Evolutionary conservation across 2,797 vertebrate genomes (phyloP).

Genomic region (Petrocephalus schoutedeni): DNA sequence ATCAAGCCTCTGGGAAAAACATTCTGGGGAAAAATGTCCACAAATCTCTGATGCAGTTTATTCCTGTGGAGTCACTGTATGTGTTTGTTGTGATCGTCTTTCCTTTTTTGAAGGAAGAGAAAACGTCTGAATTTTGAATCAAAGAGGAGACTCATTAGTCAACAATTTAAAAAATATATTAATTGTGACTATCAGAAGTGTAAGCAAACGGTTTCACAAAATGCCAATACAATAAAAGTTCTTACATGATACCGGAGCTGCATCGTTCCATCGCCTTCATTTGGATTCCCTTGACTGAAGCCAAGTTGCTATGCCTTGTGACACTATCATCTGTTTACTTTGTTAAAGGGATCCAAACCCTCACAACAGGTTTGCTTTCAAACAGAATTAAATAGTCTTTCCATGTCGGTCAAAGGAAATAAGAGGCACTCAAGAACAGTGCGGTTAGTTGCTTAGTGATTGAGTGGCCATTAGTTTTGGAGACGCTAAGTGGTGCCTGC

Average conservation of each 20-base stretch:
- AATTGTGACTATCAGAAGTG: constrained; percentile 25
- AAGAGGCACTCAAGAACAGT: background rate
- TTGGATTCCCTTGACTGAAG: constrained; percentile 14
- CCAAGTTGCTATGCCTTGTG: background rate
- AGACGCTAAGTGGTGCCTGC: background rate
- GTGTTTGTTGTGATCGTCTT: background rate
- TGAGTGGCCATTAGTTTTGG: background rate
- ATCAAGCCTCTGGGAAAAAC: constrained; percentile 14
- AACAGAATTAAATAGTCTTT: background rate
- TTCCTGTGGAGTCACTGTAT: constrained; percentile 7
- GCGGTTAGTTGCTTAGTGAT: background rate
- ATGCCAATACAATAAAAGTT: constrained; percentile 24
- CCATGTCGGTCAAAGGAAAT: background rate
- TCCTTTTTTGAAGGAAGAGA: constrained; percentile 23
- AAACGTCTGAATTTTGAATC: constrained; percentile 21
- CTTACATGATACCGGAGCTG: constrained; percentile 8
- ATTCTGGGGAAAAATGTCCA: constrained; percentile 3
- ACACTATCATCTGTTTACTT: constrained; percentile 26
- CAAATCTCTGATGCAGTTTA: constrained; percentile 4
- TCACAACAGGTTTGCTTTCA: constrained; percentile 40
- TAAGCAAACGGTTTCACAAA: constrained; percentile 17
- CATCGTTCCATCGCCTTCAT: background rate
- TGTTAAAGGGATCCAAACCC: constrained; percentile 28
- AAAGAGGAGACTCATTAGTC: constrained; percentile 20
- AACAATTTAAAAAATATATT: constrained; percentile 16